These are phyloP conservation scores for Empidonax alnorum DNA, from an alignment of 2,113 vertebrate species.

Conservation along the genomic window DNA sequence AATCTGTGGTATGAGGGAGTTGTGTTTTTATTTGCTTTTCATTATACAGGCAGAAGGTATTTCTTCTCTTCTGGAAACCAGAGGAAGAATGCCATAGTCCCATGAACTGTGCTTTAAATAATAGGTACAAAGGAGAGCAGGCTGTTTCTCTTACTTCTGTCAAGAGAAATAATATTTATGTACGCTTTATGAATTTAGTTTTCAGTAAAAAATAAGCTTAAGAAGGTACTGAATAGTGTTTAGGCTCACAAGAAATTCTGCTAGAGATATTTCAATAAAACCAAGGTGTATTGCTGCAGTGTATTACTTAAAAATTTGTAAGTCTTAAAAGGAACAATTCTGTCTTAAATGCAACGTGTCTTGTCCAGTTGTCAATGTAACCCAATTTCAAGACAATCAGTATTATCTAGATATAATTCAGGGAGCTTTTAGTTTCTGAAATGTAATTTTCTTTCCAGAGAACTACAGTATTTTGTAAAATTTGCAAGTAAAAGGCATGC, in stretches of 20 bases:
- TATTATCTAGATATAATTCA: background rate
- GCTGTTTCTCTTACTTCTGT: background rate
- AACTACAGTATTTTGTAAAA: background rate
- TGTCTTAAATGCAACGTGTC: background rate
- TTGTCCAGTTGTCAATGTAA: background rate
- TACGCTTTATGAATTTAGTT: background rate
- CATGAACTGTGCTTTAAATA: background rate
- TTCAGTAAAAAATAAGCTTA: background rate
- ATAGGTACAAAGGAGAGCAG: background rate
- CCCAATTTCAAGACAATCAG: background rate
- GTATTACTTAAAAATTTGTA: background rate
- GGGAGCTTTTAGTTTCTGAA: background rate
- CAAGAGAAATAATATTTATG: background rate
- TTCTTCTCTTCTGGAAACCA: background rate
- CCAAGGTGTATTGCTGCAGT: background rate
- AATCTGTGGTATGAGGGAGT: background rate
- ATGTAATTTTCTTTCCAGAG: background rate
- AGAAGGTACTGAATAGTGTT: background rate
- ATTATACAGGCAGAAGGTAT: background rate
- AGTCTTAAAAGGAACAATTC: background rate
- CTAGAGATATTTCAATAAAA: background rate
- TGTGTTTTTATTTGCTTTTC: background rate
- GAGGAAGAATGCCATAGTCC: background rate
- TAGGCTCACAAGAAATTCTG: background rate
- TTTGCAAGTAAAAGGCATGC: background rate